These are phyloP conservation scores for Polydrusus cervinus DNA, from an alignment of 2,888 invertebrate species.

Conservation along the genomic window DNA sequence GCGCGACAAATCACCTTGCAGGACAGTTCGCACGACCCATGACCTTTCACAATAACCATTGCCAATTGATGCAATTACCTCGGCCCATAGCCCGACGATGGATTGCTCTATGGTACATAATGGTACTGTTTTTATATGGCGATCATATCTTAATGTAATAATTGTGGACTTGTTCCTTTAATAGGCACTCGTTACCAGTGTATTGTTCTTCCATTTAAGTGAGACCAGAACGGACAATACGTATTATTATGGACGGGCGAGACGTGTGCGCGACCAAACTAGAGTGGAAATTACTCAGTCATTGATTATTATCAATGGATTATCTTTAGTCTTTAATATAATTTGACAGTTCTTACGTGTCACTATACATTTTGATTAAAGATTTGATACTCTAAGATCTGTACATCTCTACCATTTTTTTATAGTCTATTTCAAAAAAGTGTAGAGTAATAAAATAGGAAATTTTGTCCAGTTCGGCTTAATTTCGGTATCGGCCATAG, in stretches of 20 bases:
- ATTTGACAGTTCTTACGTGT: no score
- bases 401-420: no score
- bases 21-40: constrained; percentile 71
- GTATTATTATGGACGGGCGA: constrained; percentile 35
- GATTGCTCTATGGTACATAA: constrained; percentile 47
- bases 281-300: constrained; percentile 29
- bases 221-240: constrained; percentile 18
- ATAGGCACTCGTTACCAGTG: constrained; percentile 48
- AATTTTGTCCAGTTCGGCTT: no score
- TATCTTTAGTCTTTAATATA: background rate
- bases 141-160: constrained; percentile 55
- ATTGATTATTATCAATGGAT: constrained; percentile 17
- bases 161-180: constrained; percentile 51
- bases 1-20: constrained; percentile 70
- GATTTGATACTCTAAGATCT: no score
- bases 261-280: constrained; percentile 45
- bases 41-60: constrained; percentile 69
- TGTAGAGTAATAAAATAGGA: no score
- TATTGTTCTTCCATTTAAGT: constrained; percentile 51
- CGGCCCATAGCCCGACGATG: constrained; percentile 47
- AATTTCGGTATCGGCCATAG: no score
- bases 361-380: no score
- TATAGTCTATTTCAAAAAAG: no score
- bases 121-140: constrained; percentile 53
- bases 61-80: constrained; percentile 69